These are phyloP conservation scores for Octomys mimax DNA, from an alignment of 2,797 vertebrate species.

Conservation along the genomic window DNA sequence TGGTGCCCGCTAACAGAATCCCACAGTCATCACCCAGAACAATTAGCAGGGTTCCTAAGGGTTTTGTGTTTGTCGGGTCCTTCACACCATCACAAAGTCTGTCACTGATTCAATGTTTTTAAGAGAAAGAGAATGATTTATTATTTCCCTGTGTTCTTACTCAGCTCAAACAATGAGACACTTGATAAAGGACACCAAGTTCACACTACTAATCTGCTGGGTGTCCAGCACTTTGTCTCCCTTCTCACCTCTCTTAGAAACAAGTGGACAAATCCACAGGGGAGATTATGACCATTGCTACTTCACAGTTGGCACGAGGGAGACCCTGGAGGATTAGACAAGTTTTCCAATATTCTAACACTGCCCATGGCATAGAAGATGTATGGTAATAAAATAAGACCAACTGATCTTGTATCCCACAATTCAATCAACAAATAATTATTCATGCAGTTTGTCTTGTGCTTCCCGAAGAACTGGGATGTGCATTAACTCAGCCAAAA, in stretches of 20 bases:
- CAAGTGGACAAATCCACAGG: background rate
- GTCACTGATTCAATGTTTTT: background rate
- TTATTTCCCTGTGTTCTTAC: background rate
- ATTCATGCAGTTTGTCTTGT: background rate
- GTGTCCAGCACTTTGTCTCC: background rate
- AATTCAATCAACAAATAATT: background rate
- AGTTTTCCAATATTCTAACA: background rate
- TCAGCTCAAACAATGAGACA: background rate
- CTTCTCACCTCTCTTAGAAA: slow-evolving; percentile 6
- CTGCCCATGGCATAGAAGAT: background rate
- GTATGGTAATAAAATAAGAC: background rate
- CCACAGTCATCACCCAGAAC: background rate
- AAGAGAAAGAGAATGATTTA: background rate
- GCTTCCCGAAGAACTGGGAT: background rate
- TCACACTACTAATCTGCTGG: background rate
- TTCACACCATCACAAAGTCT: slow-evolving; percentile 34
- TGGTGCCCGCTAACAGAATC: background rate
- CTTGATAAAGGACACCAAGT: background rate
- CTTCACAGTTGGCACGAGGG: background rate
- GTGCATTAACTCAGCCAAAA: background rate
- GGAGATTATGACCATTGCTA: background rate
- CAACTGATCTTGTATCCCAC: background rate
- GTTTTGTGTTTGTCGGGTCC: background rate
- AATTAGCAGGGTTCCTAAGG: slow-evolving; percentile 10
- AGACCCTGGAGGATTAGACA: background rate